Evolutionary conservation across 2,888 invertebrate species (phyloP).

Genomic region (Arge pagana): DNA sequence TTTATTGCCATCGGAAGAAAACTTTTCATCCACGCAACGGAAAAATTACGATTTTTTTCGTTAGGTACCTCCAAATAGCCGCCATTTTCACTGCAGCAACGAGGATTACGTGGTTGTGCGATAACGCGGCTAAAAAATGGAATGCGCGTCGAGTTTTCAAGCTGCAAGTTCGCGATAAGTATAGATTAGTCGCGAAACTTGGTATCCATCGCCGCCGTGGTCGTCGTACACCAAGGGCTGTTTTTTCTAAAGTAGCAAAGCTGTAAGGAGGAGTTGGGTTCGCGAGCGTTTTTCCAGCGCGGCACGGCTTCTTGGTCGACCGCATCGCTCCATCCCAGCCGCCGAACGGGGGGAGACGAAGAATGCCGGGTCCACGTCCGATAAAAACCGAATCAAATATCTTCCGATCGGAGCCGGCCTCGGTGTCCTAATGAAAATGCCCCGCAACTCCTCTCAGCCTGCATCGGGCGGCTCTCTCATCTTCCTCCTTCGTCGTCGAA

Average conservation of each 20-base stretch:
- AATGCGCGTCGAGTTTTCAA: no score
- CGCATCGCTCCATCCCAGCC: slow-evolving; percentile 34
- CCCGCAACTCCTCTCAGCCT: slow-evolving; percentile 38
- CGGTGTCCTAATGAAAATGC: slow-evolving; percentile 46
- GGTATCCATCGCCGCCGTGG: slow-evolving; percentile 2
- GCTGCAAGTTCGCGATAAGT: no score
- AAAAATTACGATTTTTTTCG: no score
- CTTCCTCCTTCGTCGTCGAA: background rate
- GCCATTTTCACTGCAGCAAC: no score
- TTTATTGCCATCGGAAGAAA: no score
- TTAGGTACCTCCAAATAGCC: no score
- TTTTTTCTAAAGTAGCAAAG: slow-evolving; percentile 14
- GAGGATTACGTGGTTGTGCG: no score
- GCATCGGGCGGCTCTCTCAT: slow-evolving; percentile 11
- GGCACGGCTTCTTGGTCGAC: slow-evolving; percentile 11
- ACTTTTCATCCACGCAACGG: no score
- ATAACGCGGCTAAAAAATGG: no score
- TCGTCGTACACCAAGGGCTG: slow-evolving; percentile 7
- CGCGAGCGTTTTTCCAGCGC: slow-evolving; percentile 42
- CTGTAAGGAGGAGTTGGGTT: slow-evolving; percentile 12
- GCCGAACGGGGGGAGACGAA: slow-evolving; percentile 32
- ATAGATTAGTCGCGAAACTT: no score
- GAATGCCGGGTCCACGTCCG: slow-evolving; percentile 41
- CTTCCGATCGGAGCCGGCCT: slow-evolving; percentile 26
- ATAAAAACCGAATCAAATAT: slow-evolving; percentile 48